phyloP scores from a whole-genome alignment of 2,888 invertebrate genomes.

The Elaeidobius kamerunicus region DNA sequence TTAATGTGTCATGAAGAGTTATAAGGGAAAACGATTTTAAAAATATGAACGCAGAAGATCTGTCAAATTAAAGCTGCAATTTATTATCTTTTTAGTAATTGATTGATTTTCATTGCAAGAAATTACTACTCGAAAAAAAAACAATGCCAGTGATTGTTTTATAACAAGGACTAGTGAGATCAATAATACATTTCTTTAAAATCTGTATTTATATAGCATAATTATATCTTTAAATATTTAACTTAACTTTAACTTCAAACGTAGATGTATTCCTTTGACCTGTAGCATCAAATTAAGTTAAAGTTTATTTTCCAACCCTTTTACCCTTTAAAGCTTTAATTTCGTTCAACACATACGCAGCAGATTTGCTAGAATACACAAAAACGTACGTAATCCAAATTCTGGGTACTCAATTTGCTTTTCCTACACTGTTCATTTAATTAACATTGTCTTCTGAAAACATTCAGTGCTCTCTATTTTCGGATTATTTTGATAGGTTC shows the following conservation, averaged over 20 bases:
- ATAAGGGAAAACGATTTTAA: constrained; percentile 13
- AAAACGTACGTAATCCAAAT: constrained; percentile 6
- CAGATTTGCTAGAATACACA: constrained; percentile 4
- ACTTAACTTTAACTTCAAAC: too few species aligned
- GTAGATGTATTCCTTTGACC: too few species aligned
- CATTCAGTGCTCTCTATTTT: constrained; percentile 6
- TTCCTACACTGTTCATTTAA: constrained; percentile 9
- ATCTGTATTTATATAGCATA: too few species aligned
- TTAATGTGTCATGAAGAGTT: constrained; percentile 22
- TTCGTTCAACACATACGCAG: constrained; percentile 12
- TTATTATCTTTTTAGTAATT: too few species aligned
- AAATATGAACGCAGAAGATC: constrained; percentile 7
- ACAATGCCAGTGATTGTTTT: too few species aligned
- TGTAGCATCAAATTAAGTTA: too few species aligned
- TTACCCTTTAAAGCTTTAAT: constrained; percentile 13
- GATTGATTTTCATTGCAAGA: too few species aligned
- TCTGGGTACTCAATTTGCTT: constrained; percentile 2
- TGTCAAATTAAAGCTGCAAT: too few species aligned
- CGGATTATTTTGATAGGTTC: constrained; percentile 15
- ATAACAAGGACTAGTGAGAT: too few species aligned
- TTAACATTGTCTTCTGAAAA: constrained; percentile 7
- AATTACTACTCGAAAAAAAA: too few species aligned
- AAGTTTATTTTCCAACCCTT: constrained; percentile 13
- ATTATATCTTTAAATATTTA: too few species aligned
- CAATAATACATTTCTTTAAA: too few species aligned